Evolutionary conservation across 2,113 vertebrate species (phyloP), one percentile per base, ranked within the genome.

Genomic region (Nibea albiflora): DNA sequence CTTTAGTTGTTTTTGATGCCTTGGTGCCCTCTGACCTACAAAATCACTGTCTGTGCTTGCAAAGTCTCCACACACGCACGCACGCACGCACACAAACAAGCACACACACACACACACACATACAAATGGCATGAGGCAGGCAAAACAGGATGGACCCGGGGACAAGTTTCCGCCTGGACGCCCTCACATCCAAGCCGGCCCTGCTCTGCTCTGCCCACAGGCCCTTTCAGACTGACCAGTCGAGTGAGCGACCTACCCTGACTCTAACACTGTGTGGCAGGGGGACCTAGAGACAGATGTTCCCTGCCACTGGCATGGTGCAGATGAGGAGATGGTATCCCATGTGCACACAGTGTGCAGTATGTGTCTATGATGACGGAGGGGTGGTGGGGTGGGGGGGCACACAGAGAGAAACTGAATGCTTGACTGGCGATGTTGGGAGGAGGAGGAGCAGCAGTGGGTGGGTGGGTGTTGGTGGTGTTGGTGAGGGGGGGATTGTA

Each of bases 291-390:
- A 84, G 96, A 96, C 95, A 95, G 95, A 96, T 96, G 96, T 93
- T 97, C 85, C 88, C 90, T 96, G 95, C 95, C 96, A 96, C 84
- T 85, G 94, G 95, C 96, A 80, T 87, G 64, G 57, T 20, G 85
- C 82, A 66, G 67, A 85, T 79, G 80, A 88, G 85, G 81, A 84
- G 86, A 88, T 82, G 56, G 62, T 57, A 50, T 72, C 71, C 60
- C 63, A 35, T 83, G 71, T 68, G 78, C 73, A 76, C 50, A 42
- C 44, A 77, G 75, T 50, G 15, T 35, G 31, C 31, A 35, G 31
- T 78, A 53, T 83, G 74, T 72, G 68, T 84, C 69, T 57, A 65
- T 54, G 71, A 61, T 63, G 61, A 78, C 49, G 61, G 64, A 78
- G 64, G 49, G 64, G 6, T 64, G 63, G 53, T 53, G 74, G 68